These are phyloP conservation scores for Stigmatopora nigra DNA, from an alignment of 2,113 vertebrate genomes.

Conservation along the genomic window DNA sequence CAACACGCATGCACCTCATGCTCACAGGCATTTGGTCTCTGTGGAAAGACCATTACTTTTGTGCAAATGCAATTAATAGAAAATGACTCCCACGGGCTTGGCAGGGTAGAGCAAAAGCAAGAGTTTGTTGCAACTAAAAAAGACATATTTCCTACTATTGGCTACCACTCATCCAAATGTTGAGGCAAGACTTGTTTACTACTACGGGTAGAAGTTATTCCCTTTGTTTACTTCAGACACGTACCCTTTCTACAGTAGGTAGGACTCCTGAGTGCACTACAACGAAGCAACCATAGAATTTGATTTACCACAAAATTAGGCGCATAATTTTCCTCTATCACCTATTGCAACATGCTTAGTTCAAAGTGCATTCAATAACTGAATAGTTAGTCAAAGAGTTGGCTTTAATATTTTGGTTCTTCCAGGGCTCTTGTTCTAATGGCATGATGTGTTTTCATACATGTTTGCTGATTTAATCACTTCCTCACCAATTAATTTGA, in stretches of 20 bases:
- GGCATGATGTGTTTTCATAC: not conserved
- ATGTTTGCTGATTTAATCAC: conserved; percentile 26
- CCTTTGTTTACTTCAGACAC: conserved; percentile 24
- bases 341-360: not conserved
- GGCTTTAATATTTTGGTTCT: conserved; percentile 4
- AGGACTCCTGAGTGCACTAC: conserved; percentile 8
- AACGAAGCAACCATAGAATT: conserved; percentile 17
- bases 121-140: conserved; percentile 46
- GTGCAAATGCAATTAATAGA: conserved; percentile 67
- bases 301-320: conserved; percentile 21
- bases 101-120: conserved; percentile 32
- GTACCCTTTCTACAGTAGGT: conserved; percentile 19
- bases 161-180: conserved; percentile 30
- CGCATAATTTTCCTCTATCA: not conserved
- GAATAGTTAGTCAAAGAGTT: conserved; percentile 11
- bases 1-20: conserved; percentile 10
- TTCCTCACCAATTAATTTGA: conserved; percentile 29
- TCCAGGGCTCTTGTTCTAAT: not conserved
- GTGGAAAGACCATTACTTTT: conserved; percentile 58
- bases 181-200: conserved; percentile 23
- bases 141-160: conserved; percentile 49
- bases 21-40: conserved; percentile 33
- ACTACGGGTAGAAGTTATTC: conserved; percentile 32
- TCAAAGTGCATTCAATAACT: conserved; percentile 28
- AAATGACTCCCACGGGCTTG: conserved; percentile 59